phyloP scores from a whole-genome alignment of 2,113 vertebrate species.

The Corapipo altera region DNA sequence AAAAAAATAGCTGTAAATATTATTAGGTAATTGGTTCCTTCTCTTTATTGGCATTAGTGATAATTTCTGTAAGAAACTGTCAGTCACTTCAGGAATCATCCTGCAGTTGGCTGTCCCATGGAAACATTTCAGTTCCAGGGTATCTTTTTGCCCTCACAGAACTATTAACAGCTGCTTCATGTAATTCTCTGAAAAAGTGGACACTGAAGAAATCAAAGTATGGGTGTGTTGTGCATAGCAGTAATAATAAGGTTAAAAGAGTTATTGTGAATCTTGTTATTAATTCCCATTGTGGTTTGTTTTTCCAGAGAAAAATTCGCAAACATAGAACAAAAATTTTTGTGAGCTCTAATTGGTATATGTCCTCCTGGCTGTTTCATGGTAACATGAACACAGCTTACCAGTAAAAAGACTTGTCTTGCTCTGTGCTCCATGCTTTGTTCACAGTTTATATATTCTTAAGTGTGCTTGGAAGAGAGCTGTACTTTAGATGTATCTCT shows the following conservation, averaged over 20 bases:
- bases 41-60: background rate
- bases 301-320: background rate
- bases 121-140: background rate
- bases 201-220: background rate
- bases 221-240: background rate
- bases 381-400: background rate
- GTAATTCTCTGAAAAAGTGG: background rate
- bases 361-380: background rate
- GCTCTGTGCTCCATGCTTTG: background rate
- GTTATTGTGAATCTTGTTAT: background rate
- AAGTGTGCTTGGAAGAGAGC: background rate
- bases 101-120: background rate
- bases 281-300: background rate
- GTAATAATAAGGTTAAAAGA: background rate
- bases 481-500: background rate
- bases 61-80: background rate
- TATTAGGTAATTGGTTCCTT: background rate
- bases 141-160: background rate
- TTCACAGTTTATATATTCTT: background rate
- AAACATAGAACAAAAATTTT: background rate
- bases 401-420: background rate
- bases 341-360: background rate
- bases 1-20: background rate
- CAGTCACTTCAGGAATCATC: background rate
- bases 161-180: background rate